phyloP scores from a whole-genome alignment of 2,888 invertebrate species.

The Fissipunctia ypsillon region DNA sequence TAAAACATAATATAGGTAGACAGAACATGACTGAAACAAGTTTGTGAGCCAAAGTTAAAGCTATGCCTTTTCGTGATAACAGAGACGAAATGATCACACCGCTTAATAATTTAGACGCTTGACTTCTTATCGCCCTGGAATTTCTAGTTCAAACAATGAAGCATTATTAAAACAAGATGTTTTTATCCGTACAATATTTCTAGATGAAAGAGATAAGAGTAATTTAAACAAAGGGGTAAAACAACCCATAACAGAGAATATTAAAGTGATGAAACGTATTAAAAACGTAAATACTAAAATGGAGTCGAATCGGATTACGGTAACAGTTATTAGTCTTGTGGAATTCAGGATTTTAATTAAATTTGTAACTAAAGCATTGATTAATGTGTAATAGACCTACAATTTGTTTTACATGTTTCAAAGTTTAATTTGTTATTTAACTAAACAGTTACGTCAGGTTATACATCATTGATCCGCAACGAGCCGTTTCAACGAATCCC shows the following conservation, averaged over 20 bases:
- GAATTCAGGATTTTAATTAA: not conserved
- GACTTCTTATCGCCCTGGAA: slow-evolving; percentile 80
- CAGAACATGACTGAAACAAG: slow-evolving; percentile 35
- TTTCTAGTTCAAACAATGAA: slow-evolving; percentile 83
- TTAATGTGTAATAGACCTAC: not conserved
- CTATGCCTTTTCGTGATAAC: slow-evolving; percentile 47
- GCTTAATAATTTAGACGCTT: slow-evolving; percentile 59
- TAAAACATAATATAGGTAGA: slow-evolving; percentile 13
- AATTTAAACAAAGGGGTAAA: slow-evolving; percentile 64
- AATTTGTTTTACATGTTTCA: slow-evolving; percentile 3
- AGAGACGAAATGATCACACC: slow-evolving; percentile 56
- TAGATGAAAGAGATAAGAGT: slow-evolving; percentile 72
- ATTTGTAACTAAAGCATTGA: slow-evolving; percentile 13
- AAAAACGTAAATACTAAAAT: slow-evolving; percentile 5
- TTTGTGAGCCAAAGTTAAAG: slow-evolving; percentile 34
- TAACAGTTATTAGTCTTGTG: not conserved
- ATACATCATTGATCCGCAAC: slow-evolving; percentile 76
- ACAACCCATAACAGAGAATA: slow-evolving; percentile 29
- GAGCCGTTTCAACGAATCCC: slow-evolving; percentile 78
- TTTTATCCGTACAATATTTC: slow-evolving; percentile 74
- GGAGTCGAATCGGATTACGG: not conserved
- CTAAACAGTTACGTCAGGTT: slow-evolving; percentile 67
- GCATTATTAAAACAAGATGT: slow-evolving; percentile 78
- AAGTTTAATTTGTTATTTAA: slow-evolving; percentile 19
- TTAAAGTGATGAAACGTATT: not conserved